phyloP scores from a whole-genome alignment of 1,140 invertebrate genomes.

The Aphidius ervi region DNA sequence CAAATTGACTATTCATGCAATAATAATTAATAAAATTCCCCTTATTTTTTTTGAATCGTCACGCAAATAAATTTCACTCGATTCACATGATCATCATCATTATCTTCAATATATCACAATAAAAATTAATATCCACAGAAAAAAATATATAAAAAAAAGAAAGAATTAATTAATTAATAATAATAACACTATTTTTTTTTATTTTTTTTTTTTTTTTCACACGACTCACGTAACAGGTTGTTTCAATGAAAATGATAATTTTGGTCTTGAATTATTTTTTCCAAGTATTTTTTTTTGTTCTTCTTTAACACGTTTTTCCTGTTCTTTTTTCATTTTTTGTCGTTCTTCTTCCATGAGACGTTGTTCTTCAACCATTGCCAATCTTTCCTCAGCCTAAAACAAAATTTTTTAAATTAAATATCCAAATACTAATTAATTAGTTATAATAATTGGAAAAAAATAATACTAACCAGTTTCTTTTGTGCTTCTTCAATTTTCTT shows the following conservation, averaged over 20 bases:
- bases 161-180: not conserved
- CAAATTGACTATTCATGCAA: too few relatives aligned
- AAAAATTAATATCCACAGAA: not conserved
- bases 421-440: too few relatives aligned
- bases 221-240: constrained; percentile 62
- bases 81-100: too few relatives aligned
- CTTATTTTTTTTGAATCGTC: too few relatives aligned
- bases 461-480: constrained; percentile 79
- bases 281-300: constrained; percentile 96
- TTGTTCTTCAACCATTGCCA: constrained; percentile 95
- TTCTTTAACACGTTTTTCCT: constrained; percentile 86
- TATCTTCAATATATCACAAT: not conserved
- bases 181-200: not conserved
- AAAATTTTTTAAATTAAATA: constrained; percentile 23
- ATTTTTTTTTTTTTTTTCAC: constrained; percentile 7
- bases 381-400: constrained; percentile 86
- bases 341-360: constrained; percentile 92
- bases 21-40: too few relatives aligned
- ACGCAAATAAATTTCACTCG: too few relatives aligned
- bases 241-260: constrained; percentile 88
- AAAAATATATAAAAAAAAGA: too few relatives aligned
- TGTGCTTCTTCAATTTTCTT: constrained; percentile 95
- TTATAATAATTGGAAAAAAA: not conserved
- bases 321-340: constrained; percentile 86
- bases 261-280: constrained; percentile 94